Percentiles rank a stretch among this genome's conserved stretches.
These are phyloP conservation scores for Leptocoma aspasia DNA, from an alignment of 2,113 vertebrate genomes.

Conservation along the genomic window DNA sequence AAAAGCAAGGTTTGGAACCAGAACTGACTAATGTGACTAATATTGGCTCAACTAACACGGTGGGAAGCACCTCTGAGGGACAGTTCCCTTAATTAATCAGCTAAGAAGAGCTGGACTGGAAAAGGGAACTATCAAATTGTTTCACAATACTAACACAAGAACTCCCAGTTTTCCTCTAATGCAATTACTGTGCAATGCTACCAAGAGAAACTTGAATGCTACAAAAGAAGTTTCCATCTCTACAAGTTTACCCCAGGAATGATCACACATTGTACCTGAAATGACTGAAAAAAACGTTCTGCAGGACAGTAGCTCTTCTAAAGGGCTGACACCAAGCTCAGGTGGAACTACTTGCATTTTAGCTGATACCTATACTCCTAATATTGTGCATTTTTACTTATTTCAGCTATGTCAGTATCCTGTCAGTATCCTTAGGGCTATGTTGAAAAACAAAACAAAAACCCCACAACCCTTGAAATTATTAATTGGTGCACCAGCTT, in stretches of 20 bases:
- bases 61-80: background rate
- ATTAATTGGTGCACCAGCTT: background rate
- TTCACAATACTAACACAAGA: background rate
- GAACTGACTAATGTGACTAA: background rate
- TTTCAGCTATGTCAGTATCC: background rate
- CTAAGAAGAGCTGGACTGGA: background rate
- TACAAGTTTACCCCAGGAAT: background rate
- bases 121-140: background rate
- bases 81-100: background rate
- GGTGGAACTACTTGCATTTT: background rate
- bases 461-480: background rate
- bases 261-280: background rate
- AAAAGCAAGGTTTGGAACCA: background rate
- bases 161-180: background rate
- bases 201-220: background rate
- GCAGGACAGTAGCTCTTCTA: background rate
- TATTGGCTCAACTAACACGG: background rate
- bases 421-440: background rate
- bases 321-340: background rate
- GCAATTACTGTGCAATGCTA: background rate
- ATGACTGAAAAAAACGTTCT: background rate
- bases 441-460: background rate
- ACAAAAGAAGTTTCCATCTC: background rate
- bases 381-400: background rate
- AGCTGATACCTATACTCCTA: background rate